Evolutionary conservation across 2,797 vertebrate genomes (phyloP), one percentile per base, ranked within the genome.

Genomic region (Coccyzus lansbergi): DNA sequence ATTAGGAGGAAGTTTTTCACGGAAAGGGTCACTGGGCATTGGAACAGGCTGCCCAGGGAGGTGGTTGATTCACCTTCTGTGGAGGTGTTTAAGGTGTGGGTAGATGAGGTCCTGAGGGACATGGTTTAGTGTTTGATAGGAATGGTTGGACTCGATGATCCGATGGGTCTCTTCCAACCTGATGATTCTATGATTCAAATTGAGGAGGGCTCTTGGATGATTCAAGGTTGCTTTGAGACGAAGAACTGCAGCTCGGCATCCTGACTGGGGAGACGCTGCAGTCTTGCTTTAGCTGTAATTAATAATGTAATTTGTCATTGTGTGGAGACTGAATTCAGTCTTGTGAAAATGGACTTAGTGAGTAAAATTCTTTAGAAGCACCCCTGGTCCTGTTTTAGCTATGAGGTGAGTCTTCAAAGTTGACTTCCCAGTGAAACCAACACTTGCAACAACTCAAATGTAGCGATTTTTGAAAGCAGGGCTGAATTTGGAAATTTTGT

Each of bases 351-450:
- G 24, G 17, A 24, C 56, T 44, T 53, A 2, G 12, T 34, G n/a
- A 36, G 26, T 24, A 55, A 34, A 59, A 46, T 9, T 31, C 53
- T 46, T 38, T 60, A 33, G 24, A 22, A 83, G 25, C 38, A 7
- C 29, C 42, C 19, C 24, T 17, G 19, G 51, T 25, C 40, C 42
- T 46, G 24, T 36, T 58, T 56, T 36, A 53, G 31, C 4, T 12
- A 3, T 0, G 3, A 65, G 17, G 51, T 71, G 33, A 31, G 1
- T 33, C 25, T 79, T 42, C 36, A 31, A 31, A 46, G 7, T 21
- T 69, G 64, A 5, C 21, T 65, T 84, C 12, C 14, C 10, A 21
- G 7, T 49, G 10, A n/a, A 44, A 38, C 24, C 67, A n/a, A 18
- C 7, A 10, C 20, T 25, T 15, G 4, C 26, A 44, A n/a, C 65